Percentiles rank a stretch among this genome's conserved stretches.
phyloP scores from a whole-genome alignment of 2,113 vertebrate genomes.

The Glaucomys volans region DNA sequence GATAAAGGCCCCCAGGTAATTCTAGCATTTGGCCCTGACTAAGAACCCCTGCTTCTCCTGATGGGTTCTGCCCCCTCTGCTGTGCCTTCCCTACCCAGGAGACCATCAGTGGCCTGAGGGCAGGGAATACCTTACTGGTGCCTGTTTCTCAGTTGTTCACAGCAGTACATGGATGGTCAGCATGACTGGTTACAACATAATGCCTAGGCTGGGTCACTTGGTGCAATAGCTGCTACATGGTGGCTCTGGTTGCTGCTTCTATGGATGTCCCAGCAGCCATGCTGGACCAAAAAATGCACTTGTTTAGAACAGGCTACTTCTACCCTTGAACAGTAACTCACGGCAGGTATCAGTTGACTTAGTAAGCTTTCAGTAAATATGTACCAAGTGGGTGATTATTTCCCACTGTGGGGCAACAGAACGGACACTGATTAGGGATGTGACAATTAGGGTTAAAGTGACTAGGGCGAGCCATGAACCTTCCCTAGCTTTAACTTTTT shows the following conservation, averaged over 20 bases:
- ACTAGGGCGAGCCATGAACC: neutral
- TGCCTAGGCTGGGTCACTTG: neutral
- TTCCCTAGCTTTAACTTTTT: conserved; percentile 40
- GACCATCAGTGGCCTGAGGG: neutral
- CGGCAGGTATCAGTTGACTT: neutral
- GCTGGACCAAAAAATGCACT: neutral
- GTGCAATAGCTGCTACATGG: neutral
- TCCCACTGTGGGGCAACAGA: neutral
- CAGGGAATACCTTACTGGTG: neutral
- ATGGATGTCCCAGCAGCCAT: neutral
- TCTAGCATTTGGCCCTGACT: neutral
- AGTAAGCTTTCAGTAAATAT: neutral
- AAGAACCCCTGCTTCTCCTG: neutral
- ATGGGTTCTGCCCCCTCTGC: neutral
- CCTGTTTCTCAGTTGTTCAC: neutral
- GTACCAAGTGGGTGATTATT: neutral
- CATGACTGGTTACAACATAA: neutral
- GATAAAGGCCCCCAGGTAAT: neutral
- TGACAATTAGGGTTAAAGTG: neutral
- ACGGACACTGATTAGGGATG: neutral
- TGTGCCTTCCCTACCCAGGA: neutral
- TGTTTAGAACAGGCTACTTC: neutral
- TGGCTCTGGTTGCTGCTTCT: neutral
- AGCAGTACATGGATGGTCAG: rapidly evolving
- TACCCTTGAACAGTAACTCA: neutral